Conservation (phyloP, 2,888 invertebrate genomes). For the Caenorhabditis sp. region DNA sequence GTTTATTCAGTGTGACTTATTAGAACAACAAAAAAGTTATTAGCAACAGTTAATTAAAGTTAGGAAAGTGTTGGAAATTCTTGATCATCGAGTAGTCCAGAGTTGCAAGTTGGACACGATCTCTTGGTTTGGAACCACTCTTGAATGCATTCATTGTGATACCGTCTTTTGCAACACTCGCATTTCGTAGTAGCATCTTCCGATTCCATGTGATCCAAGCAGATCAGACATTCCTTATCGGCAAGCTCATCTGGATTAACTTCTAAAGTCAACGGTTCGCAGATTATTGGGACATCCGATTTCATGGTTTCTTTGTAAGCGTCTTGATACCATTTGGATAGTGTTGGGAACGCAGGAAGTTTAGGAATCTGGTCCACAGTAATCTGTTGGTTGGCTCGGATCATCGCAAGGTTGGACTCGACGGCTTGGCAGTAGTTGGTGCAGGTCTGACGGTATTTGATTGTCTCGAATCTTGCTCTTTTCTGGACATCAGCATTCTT, state of each 20-base stretch:
- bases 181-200: background rate
- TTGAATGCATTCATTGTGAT: background rate
- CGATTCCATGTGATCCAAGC: background rate
- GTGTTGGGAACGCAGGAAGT: background rate
- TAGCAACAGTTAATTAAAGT: too few relatives aligned
- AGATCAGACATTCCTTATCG: constrained; percentile 8
- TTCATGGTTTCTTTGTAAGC: background rate
- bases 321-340: background rate
- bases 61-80: background rate
- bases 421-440: background rate
- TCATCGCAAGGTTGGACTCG: background rate
- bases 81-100: background rate
- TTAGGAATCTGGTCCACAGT: background rate
- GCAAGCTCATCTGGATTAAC: background rate
- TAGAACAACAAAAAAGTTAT: too few relatives aligned
- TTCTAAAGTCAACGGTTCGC: background rate
- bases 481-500: background rate
- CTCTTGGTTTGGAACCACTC: constrained; percentile 6
- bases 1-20: too few relatives aligned
- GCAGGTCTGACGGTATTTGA: background rate
- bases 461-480: background rate
- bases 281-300: constrained; percentile 1
- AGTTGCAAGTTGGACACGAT: background rate
- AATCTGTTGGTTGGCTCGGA: background rate
- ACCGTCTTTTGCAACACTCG: constrained; percentile 9